phyloP scores from a whole-genome alignment of 2,797 vertebrate genomes.

The Crenichthys baileyi region DNA sequence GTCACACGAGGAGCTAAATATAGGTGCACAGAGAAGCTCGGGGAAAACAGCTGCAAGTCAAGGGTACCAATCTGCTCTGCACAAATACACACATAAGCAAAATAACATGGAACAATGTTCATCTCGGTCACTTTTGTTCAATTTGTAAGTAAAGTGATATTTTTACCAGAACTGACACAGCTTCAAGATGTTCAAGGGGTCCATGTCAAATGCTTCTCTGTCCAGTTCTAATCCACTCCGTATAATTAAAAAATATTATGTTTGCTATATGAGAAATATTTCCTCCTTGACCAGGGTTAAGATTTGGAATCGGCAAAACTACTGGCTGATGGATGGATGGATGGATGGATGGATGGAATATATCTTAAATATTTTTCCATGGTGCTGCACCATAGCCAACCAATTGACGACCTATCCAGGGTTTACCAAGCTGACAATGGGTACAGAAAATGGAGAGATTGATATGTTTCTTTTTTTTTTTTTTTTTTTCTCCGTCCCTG shows the following conservation, averaged over 20 bases:
- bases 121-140: constrained; percentile 2
- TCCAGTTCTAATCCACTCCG: background rate
- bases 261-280: background rate
- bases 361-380: no score
- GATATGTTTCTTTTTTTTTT: background rate
- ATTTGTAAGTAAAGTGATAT: background rate
- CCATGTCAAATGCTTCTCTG: background rate
- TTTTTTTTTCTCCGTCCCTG: background rate
- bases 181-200: background rate
- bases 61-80: constrained; percentile 47
- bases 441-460: background rate
- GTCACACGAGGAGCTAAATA: constrained; percentile 73
- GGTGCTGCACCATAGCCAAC: no score
- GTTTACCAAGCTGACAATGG: background rate
- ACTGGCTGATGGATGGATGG: background rate
- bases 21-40: constrained; percentile 60
- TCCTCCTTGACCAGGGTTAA: background rate
- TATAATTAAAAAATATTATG: background rate
- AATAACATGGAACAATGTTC: constrained; percentile 21
- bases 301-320: background rate
- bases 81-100: constrained; percentile 36
- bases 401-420: no score
- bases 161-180: background rate
- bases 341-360: background rate
- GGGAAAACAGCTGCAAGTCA: constrained; percentile 70